phyloP scores from a whole-genome alignment of 1,140 invertebrate genomes.

The Diorhabda carinulata region DNA sequence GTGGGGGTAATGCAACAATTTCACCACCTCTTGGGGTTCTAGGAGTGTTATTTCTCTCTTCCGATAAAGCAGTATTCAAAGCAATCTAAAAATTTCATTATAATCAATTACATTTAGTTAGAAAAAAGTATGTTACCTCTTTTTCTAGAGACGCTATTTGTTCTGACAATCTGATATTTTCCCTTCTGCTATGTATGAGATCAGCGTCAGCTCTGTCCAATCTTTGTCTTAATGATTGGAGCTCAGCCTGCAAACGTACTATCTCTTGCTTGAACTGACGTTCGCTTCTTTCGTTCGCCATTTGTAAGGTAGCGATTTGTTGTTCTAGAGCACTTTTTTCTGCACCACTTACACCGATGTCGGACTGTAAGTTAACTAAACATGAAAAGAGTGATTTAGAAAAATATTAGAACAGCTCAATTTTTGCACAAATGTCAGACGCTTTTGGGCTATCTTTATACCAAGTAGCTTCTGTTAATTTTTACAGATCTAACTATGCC shows the following conservation, averaged over 20 bases:
- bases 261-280: slow-evolving; percentile 69
- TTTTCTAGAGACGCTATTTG: slow-evolving; percentile 73
- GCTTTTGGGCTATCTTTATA: too few relatives aligned
- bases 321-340: slow-evolving; percentile 74
- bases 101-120: background rate
- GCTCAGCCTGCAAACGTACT: slow-evolving; percentile 68
- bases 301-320: slow-evolving; percentile 61
- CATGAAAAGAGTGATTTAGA: too few relatives aligned
- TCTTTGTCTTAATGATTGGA: slow-evolving; percentile 70
- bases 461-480: too few relatives aligned
- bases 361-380: slow-evolving; percentile 65
- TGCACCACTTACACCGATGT: slow-evolving; percentile 64
- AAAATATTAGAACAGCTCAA: too few relatives aligned
- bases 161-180: slow-evolving; percentile 70
- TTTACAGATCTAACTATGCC: too few relatives aligned
- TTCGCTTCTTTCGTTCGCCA: slow-evolving; percentile 63
- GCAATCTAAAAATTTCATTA: slow-evolving; percentile 44
- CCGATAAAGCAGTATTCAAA: slow-evolving; percentile 45
- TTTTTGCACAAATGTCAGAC: too few relatives aligned
- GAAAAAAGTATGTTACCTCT: slow-evolving; percentile 54
- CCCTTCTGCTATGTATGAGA: slow-evolving; percentile 68
- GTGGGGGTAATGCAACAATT: slow-evolving; percentile 40
- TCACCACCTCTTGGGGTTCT: slow-evolving; percentile 30
- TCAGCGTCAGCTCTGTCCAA: slow-evolving; percentile 74
- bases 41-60: slow-evolving; percentile 36